Conservation (phyloP, 2,113 vertebrate genomes). For the Gobiocypris rarus region DNA sequence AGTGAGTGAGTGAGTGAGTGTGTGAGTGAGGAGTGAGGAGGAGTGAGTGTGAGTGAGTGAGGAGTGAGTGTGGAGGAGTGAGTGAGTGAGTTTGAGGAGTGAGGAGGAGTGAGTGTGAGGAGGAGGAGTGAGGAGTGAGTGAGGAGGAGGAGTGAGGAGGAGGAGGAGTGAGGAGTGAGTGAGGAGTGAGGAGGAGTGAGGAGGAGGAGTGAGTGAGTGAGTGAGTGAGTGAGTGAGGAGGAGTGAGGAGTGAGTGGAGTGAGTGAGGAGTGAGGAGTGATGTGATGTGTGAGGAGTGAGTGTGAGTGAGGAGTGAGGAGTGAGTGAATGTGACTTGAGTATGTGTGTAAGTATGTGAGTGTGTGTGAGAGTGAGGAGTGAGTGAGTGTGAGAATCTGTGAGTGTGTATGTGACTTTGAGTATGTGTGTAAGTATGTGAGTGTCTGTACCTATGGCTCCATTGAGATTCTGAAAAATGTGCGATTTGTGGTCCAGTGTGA, state of each 20-base stretch:
- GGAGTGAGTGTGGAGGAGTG: slow-evolving; percentile 33
- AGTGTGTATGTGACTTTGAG: background rate
- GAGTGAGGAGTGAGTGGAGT: slow-evolving; percentile 47
- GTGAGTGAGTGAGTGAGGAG: background rate
- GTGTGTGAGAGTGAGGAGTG: background rate
- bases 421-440: background rate
- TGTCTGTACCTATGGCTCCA: slow-evolving; percentile 78
- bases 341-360: slow-evolving; percentile 43
- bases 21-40: background rate
- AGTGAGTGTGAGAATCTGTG: slow-evolving; percentile 46
- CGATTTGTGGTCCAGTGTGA: slow-evolving; percentile 79
- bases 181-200: slow-evolving; percentile 39
- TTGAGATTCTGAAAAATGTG: slow-evolving; percentile 84
- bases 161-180: background rate
- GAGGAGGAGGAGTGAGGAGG: background rate
- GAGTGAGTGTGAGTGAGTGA: background rate
- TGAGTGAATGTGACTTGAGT: slow-evolving; percentile 48
- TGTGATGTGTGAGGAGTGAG: background rate
- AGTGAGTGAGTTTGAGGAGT: background rate
- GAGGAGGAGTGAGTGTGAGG: slow-evolving; percentile 42
- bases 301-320: background rate
- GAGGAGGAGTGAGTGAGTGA: slow-evolving; percentile 35
- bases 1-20: slow-evolving; percentile 50
- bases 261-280: background rate
- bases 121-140: background rate